phyloP scores from a whole-genome alignment of 2,888 invertebrate species.

The Sthenelais limicola region DNA sequence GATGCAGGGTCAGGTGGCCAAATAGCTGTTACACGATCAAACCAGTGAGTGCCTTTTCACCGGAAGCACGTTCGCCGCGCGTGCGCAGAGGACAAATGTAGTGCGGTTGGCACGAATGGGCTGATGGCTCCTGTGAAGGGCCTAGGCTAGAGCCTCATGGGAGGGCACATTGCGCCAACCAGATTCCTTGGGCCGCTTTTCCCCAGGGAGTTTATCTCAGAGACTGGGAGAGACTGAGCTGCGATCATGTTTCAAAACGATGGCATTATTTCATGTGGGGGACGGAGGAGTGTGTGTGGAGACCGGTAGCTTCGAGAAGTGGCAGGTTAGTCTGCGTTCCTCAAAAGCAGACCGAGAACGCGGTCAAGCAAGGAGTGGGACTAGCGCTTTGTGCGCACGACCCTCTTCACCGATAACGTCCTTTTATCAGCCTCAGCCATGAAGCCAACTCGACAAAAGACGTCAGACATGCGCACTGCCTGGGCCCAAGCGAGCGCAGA shows the following conservation, averaged over 20 bases:
- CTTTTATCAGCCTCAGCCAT: background rate
- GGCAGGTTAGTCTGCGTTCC: too few species aligned
- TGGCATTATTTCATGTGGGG: conserved; percentile 17
- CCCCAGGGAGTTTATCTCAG: too few species aligned
- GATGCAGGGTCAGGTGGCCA: background rate
- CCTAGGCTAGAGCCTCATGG: background rate
- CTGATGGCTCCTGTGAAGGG: too few species aligned
- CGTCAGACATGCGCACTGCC: background rate
- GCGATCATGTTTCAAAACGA: conserved; percentile 15
- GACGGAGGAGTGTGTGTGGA: background rate
- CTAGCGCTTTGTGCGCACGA: conserved; percentile 18
- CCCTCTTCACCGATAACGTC: conserved; percentile 3
- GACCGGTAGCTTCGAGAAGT: background rate
- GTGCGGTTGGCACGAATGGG: conserved; percentile 18
- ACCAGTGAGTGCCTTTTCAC: conserved; percentile 25
- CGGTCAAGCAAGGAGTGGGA: conserved; percentile 26
- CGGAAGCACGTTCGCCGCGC: conserved; percentile 35
- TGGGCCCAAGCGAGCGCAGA: background rate
- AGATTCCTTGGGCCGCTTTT: conserved; percentile 34
- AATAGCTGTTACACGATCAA: conserved; percentile 25
- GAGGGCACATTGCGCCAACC: background rate
- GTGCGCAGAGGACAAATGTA: conserved; percentile 14
- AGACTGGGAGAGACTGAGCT: background rate
- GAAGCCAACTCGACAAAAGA: background rate
- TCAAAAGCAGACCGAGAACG: background rate